Base-by-base conservation (phyloP, 2,797 vertebrate species). In the Diplodus puntazzo region DNA sequence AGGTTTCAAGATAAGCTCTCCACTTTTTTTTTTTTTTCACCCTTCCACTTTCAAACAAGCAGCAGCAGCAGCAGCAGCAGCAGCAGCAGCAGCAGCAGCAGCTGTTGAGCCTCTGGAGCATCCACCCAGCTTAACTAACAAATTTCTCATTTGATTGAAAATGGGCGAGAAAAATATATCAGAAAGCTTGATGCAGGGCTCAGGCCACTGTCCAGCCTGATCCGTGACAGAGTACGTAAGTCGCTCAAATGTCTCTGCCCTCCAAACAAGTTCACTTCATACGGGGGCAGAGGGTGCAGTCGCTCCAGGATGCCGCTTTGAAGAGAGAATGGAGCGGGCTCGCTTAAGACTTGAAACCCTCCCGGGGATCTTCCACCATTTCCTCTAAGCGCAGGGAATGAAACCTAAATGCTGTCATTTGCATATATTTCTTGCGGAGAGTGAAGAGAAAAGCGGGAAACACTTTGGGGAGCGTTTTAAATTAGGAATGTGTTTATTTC, bases 401-500 rank as follows among this genome's bases (percentile, higher is more conserved):
- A 86, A 90, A 87, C 82, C 79, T 91, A 92, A 92, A 92, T 72
- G 79, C 78, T 84, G 80, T 88, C 86, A 93, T 95, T 93, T 94
- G 90, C 91, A 91, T 94, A 89, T 82, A 91, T 92, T 92, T 87
- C 81, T 87, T 70, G 46, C 71, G 50, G 23, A 86, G 74, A 80
- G 74, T 46, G 27, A 52, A 87, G 71, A 86, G 80, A 87, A 72
- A 86, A 79, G 79, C 45, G 18, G 76, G 80, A 72, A 83, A 80
- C 87, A 90, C 89, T 84, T 88, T 46, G 74, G 92, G 90, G 90
- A 94, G 85, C 75, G 68, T 90, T 91, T 91, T 88, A 90, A 93
- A 91, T 92, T 89, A 93, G 87, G 77, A 89, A 89, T 87, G 89
- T 92, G 91, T 93, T 92, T 91, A 92, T 93, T 93, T 93, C 85